Base-by-base conservation (phyloP, 2,888 invertebrate genomes). In the Pachymerium ferrugineum region DNA sequence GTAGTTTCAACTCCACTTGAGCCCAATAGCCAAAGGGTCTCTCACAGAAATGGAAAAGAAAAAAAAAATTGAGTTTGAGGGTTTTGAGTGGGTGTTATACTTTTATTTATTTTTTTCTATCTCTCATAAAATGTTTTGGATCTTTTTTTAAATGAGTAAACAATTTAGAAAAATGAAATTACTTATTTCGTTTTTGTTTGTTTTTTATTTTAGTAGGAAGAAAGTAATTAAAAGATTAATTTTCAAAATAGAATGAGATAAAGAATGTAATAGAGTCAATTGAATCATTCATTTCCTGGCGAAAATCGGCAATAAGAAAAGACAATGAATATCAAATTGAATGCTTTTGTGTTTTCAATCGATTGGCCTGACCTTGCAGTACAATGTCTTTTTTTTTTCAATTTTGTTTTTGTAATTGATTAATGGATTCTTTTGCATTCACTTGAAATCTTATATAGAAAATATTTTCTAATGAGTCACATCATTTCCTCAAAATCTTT, bases 321-420 rank as follows among this genome's bases (percentile, higher is more conserved):
- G 25, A 62, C 62, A 62, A 62, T 62, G 62, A 62, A 62, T 62
- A 62, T 62, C 62, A 62, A 62, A 62, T 62, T 62, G 62, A 62
- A 62, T 62, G 62, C 62, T 62, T n/a, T 38, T 38, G 38, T 38
- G 12, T 38, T 38, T 38, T 38, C 38, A 38, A 38, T 38, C 12
- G 38, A 38, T 38, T 38, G 38, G n/a, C 38, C 62, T 62, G 62
- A 62, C 62, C 62, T 62, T 22, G 3, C 22, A 38, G 3, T 22
- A 22, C 47, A 22, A 22, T 19, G 14, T n/a, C 38, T 38, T 38
- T 1, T 14, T 38, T 14, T 38, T 8, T 38, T 38, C 16, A 16
- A 16, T 38, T 14, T 38, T 38, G 38, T 38, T 38, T 38, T n/a
- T n/a, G n/a, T n/a, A n/a, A n/a, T n/a, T n/a, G n/a, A n/a, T n/a